These are phyloP conservation scores for Alcedo quadribrachys DNA, from an alignment of 2,797 vertebrate species.

Conservation along the genomic window DNA sequence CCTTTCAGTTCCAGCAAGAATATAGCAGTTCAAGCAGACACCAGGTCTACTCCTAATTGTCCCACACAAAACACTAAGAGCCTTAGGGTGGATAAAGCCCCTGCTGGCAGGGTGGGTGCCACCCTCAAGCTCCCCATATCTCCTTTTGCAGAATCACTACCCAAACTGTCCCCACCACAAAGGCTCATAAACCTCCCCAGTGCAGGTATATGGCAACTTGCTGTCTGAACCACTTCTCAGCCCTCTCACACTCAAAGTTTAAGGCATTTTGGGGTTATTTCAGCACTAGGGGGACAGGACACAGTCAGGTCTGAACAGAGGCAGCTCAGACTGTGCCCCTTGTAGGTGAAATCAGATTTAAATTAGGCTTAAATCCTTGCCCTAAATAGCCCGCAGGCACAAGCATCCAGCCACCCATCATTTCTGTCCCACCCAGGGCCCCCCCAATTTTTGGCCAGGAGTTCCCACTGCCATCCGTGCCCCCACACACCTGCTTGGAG, in stretches of 20 bases:
- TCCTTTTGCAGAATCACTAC: background rate
- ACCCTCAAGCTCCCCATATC: rapidly evolving
- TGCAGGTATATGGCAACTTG: rapidly evolving
- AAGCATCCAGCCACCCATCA: background rate
- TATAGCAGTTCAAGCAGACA: rapidly evolving
- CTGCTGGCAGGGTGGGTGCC: background rate
- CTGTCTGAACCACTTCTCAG: background rate
- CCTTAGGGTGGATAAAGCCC: background rate
- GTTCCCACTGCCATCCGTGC: background rate
- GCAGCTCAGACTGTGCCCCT: background rate
- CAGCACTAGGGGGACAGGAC: background rate
- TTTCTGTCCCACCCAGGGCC: background rate
- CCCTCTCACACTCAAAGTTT: background rate
- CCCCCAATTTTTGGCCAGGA: background rate
- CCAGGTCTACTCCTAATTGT: background rate
- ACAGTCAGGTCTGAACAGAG: background rate
- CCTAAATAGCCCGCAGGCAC: rapidly evolving
- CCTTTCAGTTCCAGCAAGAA: background rate
- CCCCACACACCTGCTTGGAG: conserved; percentile 54
- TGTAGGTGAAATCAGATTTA: background rate
- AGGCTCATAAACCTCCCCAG: rapidly evolving
- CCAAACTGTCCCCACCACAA: background rate
- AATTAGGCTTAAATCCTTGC: background rate
- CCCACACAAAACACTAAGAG: background rate
- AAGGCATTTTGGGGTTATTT: background rate